Conservation (phyloP, 2,888 invertebrate genomes). For the Tholera decimalis region DNA sequence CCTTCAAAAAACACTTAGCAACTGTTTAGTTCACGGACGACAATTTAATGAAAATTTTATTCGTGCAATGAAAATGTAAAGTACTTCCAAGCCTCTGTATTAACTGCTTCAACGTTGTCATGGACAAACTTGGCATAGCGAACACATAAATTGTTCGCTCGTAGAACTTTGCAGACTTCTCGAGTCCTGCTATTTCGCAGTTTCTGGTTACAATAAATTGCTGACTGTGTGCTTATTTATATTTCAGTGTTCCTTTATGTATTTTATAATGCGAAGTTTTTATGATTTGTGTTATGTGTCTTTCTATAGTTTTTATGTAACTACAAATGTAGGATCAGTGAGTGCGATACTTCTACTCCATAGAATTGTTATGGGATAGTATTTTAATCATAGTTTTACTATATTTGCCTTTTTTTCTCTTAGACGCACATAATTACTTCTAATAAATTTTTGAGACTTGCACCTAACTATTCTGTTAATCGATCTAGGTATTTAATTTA, state of each 20-base stretch:
- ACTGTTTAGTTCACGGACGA: not conserved
- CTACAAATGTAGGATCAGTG: not conserved
- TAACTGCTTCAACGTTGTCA: slow-evolving; percentile 62
- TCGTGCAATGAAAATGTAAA: slow-evolving; percentile 48
- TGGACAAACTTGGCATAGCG: slow-evolving; percentile 69
- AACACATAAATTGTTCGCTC: slow-evolving; percentile 73
- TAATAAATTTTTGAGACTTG: not conserved
- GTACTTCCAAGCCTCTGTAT: slow-evolving; percentile 33
- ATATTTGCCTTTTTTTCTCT: not conserved
- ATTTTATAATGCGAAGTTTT: slow-evolving; percentile 20
- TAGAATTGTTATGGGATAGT: not conserved
- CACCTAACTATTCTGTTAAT: too few relatives aligned
- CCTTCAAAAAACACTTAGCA: not conserved
- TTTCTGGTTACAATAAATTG: slow-evolving; percentile 39
- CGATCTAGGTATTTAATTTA: too few relatives aligned
- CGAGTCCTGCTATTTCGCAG: slow-evolving; percentile 52
- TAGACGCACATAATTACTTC: not conserved
- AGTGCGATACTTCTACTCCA: not conserved
- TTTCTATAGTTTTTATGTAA: not conserved
- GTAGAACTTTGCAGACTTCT: slow-evolving; percentile 79
- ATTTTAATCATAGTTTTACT: not conserved
- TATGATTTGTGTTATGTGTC: slow-evolving; percentile 6
- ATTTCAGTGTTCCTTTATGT: slow-evolving; percentile 28
- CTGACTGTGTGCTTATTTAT: slow-evolving; percentile 36
- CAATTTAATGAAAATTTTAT: slow-evolving; percentile 23